phyloP scores from a whole-genome alignment of 2,888 invertebrate genomes.

The Rugalucina vietnamica region DNA sequence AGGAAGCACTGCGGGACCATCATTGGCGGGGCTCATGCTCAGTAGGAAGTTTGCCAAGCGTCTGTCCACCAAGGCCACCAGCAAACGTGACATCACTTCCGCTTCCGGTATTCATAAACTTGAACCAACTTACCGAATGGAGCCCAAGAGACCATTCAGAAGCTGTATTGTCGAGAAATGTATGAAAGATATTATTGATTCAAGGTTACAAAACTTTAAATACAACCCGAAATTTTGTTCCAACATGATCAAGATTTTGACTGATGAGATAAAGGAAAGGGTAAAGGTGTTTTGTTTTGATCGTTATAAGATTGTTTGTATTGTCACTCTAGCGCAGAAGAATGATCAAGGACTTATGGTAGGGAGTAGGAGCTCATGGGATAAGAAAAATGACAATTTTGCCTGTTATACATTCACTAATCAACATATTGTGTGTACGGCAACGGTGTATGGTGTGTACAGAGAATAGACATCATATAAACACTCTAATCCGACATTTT shows the following conservation, averaged over 20 bases:
- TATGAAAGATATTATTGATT: constrained; percentile 63
- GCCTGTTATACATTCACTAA: constrained; percentile 70
- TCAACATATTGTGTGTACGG: constrained; percentile 69
- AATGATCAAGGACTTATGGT: constrained; percentile 66
- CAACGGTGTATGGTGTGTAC: constrained; percentile 73
- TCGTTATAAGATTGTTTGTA: constrained; percentile 73
- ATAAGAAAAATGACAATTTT: constrained; percentile 69
- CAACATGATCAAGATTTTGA: constrained; percentile 67
- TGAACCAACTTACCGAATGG: constrained; percentile 76
- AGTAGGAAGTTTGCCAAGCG: constrained; percentile 71
- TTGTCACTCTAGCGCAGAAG: constrained; percentile 70
- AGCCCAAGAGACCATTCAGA: constrained; percentile 68
- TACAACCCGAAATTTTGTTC: constrained; percentile 71
- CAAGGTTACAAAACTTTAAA: constrained; percentile 60
- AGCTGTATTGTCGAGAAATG: constrained; percentile 54
- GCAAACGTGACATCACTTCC: constrained; percentile 45
- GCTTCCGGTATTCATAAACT: constrained; percentile 48
- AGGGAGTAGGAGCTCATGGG: constrained; percentile 72
- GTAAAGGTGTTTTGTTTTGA: constrained; percentile 73
- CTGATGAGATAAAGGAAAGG: constrained; percentile 74
- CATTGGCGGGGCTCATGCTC: constrained; percentile 69
- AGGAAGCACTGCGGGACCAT: constrained; percentile 45
- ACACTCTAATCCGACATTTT: too few species aligned
- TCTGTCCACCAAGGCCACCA: constrained; percentile 55
- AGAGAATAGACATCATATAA: constrained; percentile 66